Evolutionary conservation across 1,140 invertebrate genomes (phyloP).

Genomic region (Platyscapa corneri): DNA sequence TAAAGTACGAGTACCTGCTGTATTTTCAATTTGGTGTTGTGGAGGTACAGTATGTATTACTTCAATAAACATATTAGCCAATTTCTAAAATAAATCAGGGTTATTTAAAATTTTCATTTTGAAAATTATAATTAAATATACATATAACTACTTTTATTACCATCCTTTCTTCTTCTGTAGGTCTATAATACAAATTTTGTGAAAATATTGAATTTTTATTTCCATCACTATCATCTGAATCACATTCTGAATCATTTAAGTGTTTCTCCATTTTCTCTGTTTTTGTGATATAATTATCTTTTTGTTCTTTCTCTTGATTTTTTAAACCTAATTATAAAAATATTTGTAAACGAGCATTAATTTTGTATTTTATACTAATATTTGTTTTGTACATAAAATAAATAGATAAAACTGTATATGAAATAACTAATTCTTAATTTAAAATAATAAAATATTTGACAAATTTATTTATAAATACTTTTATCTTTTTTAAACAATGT

Average conservation of each 20-base stretch:
- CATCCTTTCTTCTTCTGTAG: constrained; percentile 10
- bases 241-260: background rate
- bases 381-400: background rate
- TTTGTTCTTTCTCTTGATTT: background rate
- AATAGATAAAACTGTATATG: background rate
- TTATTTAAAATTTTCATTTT: background rate
- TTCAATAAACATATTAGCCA: constrained; percentile 49
- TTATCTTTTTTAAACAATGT: background rate
- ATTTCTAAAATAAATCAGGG: constrained; percentile 40
- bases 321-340: background rate
- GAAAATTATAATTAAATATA: background rate
- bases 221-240: background rate
- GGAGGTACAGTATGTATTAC: constrained; percentile 55
- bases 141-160: constrained; percentile 5
- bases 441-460: too few relatives aligned
- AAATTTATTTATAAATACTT: too few relatives aligned
- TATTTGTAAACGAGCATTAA: background rate
- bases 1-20: constrained; percentile 56
- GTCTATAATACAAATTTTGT: background rate
- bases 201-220: background rate
- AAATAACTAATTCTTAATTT: too few relatives aligned
- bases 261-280: background rate
- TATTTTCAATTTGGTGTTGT: constrained; percentile 62
- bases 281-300: background rate
- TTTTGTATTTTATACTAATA: background rate